Percentiles rank a stretch among this genome's conserved stretches.
Evolutionary conservation across 64 coral and sea anemone species (phyloP).

Genomic region (Actinia equina): DNA sequence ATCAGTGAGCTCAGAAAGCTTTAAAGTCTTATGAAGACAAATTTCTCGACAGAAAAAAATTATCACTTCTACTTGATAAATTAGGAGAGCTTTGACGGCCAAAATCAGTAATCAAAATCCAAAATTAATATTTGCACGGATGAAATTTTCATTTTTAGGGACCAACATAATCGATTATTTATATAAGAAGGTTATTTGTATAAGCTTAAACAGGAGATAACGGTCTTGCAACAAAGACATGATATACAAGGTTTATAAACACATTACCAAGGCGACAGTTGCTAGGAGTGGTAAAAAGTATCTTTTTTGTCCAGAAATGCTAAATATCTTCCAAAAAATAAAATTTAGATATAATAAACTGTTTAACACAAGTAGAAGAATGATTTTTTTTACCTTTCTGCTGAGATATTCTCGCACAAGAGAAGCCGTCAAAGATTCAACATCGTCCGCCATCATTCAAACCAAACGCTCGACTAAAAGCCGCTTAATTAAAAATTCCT

Average conservation of each 20-base stretch:
- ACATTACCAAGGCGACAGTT: conserved; percentile 9
- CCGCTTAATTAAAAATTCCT: background rate
- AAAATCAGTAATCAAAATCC: no score
- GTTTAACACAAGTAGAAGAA: background rate
- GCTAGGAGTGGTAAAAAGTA: background rate
- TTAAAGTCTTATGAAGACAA: no score
- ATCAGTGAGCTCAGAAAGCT: no score
- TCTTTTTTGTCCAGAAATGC: background rate
- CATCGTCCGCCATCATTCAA: conserved; percentile 35
- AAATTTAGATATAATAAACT: background rate
- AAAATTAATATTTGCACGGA: background rate
- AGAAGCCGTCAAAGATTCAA: conserved; percentile 63
- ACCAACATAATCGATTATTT: background rate
- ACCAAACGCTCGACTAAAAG: background rate
- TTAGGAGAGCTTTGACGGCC: no score
- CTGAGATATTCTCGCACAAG: conserved; percentile 75
- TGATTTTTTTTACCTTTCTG: conserved; percentile 46
- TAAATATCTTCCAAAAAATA: background rate
- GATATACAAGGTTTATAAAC: background rate
- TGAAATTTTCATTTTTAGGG: background rate
- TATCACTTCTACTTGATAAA: no score
- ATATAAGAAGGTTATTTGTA: no score
- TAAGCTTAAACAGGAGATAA: no score
- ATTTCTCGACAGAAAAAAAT: no score
- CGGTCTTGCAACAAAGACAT: background rate